Conservation (phyloP, 2,888 invertebrate genomes). For the Eupeodes luniger region DNA sequence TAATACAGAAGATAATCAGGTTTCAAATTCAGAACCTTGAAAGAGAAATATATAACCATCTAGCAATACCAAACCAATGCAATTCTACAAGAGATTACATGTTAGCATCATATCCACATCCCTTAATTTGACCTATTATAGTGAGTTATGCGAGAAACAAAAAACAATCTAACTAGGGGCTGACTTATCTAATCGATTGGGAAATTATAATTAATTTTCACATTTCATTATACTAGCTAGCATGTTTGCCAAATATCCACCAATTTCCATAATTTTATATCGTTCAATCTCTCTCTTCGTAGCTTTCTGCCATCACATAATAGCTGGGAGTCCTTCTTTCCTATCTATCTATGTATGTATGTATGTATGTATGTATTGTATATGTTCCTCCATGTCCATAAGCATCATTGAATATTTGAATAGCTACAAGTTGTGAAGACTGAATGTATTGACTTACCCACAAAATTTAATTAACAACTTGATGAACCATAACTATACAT, state of each 20-base stretch:
- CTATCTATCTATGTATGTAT: background rate
- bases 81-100: too few species aligned
- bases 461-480: conserved; percentile 63
- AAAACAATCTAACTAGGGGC: too few species aligned
- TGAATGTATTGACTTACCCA: conserved; percentile 24
- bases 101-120: too few species aligned
- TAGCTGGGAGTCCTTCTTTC: background rate
- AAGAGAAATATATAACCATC: too few species aligned
- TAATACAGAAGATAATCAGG: too few species aligned
- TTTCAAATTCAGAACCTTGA: too few species aligned
- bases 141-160: too few species aligned
- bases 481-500: conserved; percentile 15
- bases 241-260: conserved; percentile 48
- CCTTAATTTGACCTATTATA: too few species aligned
- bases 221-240: conserved; percentile 13
- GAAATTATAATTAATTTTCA: conserved; percentile 47
- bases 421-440: conserved; percentile 8
- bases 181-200: conserved; percentile 3
- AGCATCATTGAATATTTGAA: background rate
- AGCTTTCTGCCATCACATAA: too few species aligned
- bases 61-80: too few species aligned
- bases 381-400: background rate
- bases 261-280: conserved; percentile 29
- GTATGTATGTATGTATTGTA: too few species aligned
- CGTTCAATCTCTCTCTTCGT: background rate